Evolutionary conservation across 2,113 vertebrate species (phyloP), one percentile per base, ranked within the genome.

Genomic region (Meriones unguiculatus): DNA sequence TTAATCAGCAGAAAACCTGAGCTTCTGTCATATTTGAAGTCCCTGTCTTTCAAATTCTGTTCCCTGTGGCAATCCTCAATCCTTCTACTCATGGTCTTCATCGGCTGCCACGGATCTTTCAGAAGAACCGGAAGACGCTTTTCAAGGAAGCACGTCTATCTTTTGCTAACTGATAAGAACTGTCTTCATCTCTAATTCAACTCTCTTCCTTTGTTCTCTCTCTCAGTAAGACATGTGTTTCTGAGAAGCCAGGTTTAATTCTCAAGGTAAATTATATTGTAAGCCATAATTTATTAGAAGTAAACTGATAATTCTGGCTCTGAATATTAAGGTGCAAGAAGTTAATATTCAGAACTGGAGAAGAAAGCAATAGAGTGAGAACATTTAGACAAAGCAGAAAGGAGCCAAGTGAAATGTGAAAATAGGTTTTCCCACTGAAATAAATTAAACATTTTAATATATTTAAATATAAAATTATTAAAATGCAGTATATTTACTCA

Each of bases 161-260:
- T 96, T 92, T 69, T 32, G 14, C 50, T 94, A 46, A 87, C 76
- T 89, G 50, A 72, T 93, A 69, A 87, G 87, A 95, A 24, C 4
- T 35, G 35, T 64, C 10, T 7, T 86, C 18, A 64, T 94, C 15
- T 73, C 94, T 85, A 73, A 35, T 77, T 62, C 82, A 93, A 9
- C 3, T 77, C 5, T 92, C 0, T 70, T 11, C 15, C 50, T 78
- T 78, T 64, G 69, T 67, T 80, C 62, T 46, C 64, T 59, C 50
- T 46, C 6, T 89, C 50, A 32, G 59, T 52, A 95, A 25, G 93
- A 73, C 4, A 14, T 72, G 24, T 69, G 10, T 22, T 80, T 93
- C 14, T 15, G 82, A 62, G 90, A 92, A 96, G 62, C 13, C 52
- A 91, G 9, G 50, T 30, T 85, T 87, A 10, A 70, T 84, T 90